These are phyloP conservation scores for Phocoena phocoena DNA, from an alignment of 2,113 vertebrate genomes.

Conservation along the genomic window DNA sequence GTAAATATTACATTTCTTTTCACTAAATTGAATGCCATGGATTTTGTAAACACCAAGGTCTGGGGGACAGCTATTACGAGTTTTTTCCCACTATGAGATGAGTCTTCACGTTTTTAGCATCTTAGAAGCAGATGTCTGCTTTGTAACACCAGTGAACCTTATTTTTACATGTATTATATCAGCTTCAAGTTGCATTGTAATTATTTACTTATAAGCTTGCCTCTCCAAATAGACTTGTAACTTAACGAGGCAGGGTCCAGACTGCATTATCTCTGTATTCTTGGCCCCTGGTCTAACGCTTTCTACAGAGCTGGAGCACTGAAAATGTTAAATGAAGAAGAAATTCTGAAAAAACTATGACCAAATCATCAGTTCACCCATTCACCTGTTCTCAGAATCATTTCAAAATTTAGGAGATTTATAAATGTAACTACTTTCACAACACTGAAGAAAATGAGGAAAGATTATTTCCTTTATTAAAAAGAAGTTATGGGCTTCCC, in stretches of 20 bases:
- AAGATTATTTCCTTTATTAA: neutral
- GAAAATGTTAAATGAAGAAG: neutral
- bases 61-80: neutral
- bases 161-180: slow-evolving; percentile 9
- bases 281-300: neutral
- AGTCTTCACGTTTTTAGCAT: slow-evolving; percentile 20
- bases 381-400: neutral
- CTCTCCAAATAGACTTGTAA: neutral
- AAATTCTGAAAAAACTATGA: neutral
- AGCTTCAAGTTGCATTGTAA: slow-evolving; percentile 22
- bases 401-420: neutral
- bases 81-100: neutral
- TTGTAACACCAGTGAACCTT: neutral
- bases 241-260: neutral
- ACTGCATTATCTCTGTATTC: neutral
- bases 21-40: slow-evolving; percentile 24
- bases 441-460: neutral
- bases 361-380: neutral
- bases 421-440: neutral
- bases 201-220: slow-evolving; percentile 19
- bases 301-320: neutral
- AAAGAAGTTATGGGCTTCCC: neutral
- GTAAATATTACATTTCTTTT: slow-evolving; percentile 64
- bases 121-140: slow-evolving; percentile 6
- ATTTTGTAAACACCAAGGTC: slow-evolving; percentile 28